Percentiles rank a stretch among this genome's conserved stretches.
Conservation (phyloP, 1,140 invertebrate genomes). For the Drosophila bocki region DNA sequence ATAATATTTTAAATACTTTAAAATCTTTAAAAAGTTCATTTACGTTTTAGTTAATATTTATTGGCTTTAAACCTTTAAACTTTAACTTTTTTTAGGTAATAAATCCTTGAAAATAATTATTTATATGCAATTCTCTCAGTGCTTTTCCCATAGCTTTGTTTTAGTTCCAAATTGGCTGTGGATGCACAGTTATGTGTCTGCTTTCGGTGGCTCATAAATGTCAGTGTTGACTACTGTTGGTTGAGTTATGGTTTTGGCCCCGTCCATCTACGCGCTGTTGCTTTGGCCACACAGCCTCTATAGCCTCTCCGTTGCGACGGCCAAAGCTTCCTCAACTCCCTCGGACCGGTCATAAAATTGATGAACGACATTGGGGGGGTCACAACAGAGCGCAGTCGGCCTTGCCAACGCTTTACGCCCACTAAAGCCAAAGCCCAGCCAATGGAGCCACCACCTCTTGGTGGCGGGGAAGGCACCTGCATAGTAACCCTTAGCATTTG, state of each 20-base stretch:
- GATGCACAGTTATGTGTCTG: slow-evolving; percentile 26
- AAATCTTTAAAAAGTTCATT: neutral
- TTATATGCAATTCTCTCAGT: neutral
- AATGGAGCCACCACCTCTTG: slow-evolving; percentile 2
- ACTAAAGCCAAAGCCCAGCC: slow-evolving; percentile 8
- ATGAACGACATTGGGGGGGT: slow-evolving; percentile 40
- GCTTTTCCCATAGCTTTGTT: neutral
- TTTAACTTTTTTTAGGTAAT: neutral
- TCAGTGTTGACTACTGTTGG: slow-evolving; percentile 35
- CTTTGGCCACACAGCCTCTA: slow-evolving; percentile 6
- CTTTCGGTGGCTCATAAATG: slow-evolving; percentile 56
- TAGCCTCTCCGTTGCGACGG: neutral
- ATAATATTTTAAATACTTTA: neutral
- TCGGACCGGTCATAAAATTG: slow-evolving; percentile 46
- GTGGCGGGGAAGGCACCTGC: neutral
- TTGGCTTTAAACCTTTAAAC: neutral
- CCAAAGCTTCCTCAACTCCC: slow-evolving; percentile 24
- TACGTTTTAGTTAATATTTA: too few species aligned
- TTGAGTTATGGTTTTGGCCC: slow-evolving; percentile 37
- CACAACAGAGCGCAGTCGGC: slow-evolving; percentile 23
- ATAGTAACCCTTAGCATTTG: slow-evolving; percentile 41
- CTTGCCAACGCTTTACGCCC: slow-evolving; percentile 22
- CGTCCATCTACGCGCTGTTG: slow-evolving; percentile 11
- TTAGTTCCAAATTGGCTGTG: slow-evolving; percentile 28
- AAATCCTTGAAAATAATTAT: neutral